Percentiles rank a stretch among this genome's conserved stretches.
phyloP scores from a whole-genome alignment of 53 echinoderm and acorn worm genomes.

The Pentamera pediparva region DNA sequence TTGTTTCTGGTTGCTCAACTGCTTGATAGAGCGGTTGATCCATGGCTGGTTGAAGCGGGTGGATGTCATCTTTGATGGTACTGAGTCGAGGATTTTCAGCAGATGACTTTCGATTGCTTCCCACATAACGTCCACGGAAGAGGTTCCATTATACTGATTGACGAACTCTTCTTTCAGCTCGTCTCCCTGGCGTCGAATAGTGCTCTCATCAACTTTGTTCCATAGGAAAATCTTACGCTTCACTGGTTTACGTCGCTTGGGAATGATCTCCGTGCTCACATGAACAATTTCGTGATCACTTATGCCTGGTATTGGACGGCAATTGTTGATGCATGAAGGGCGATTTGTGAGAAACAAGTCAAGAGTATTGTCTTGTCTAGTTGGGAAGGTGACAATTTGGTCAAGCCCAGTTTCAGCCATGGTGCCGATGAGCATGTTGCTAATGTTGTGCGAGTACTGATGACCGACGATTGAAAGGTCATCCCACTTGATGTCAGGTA shows the following conservation, averaged over 20 bases:
- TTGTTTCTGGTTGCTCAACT: no score
- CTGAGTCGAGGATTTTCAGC: background rate
- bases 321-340: conserved; percentile 21
- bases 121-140: conserved; percentile 32
- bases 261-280: background rate
- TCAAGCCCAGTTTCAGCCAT: background rate
- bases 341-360: conserved; percentile 27
- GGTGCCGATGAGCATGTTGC: background rate
- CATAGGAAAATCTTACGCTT: conserved; percentile 15
- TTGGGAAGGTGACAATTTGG: conserved; percentile 24
- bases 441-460: background rate
- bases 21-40: no score
- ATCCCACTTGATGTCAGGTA: conserved; percentile 17
- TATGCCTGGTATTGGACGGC: no score
- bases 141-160: background rate
- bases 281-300: conserved; percentile 17
- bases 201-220: background rate
- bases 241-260: conserved; percentile 6
- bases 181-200: background rate
- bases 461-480: background rate
- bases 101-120: background rate
- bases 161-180: conserved; percentile 8
- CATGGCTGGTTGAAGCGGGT: background rate
- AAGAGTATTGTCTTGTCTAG: no score
- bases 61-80: no score